Evolutionary conservation across 2,888 invertebrate species (phyloP), one percentile per base, ranked within the genome.

Genomic region (Bibio marci): DNA sequence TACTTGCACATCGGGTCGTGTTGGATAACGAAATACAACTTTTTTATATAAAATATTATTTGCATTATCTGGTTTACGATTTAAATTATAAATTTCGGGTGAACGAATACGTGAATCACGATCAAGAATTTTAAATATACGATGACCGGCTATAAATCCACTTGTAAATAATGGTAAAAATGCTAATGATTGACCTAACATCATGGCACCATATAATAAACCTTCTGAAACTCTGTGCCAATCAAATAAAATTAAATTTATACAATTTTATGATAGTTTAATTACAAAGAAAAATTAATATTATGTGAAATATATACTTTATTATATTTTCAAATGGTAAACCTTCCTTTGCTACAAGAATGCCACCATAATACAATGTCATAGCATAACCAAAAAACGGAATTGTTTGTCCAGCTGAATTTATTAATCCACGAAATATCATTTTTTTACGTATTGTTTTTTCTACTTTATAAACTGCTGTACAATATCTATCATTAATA

Each of bases 21-120:
- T 79, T 2, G 90, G 88, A 59, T 92, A 92, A 22, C 74, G 70
- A 63, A 90, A 90, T 46, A 71, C 69, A 1, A 85, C 65, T 49
- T 74, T 67, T 30, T 70, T 66, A 58, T 80, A 80, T 30, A 70
- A 62, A 42, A 81, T 71, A 46, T 71, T 66, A 32, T 30, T 41
- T 43, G 38, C 49, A 28, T 39, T 39, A 12, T 44, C 36, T 14
- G 35, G 34, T 28, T 38, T 41, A 12, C 34, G 28, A n/a, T 12
- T 30, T 6, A 37, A 18, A 33, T 54, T 50, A 4, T 51, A 52
- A 22, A 51, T 48, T 38, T 49, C 47, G 0, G 73, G 67, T 39
- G 69, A 69, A 18, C 51, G 48, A 12, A 77, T 68, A 39, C 59
- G 59, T 0, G 80, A 71, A 6, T 66, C 58, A 10, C 80, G 62